Conservation (phyloP, 2,888 invertebrate genomes). For the Abrostola triplasia region DNA sequence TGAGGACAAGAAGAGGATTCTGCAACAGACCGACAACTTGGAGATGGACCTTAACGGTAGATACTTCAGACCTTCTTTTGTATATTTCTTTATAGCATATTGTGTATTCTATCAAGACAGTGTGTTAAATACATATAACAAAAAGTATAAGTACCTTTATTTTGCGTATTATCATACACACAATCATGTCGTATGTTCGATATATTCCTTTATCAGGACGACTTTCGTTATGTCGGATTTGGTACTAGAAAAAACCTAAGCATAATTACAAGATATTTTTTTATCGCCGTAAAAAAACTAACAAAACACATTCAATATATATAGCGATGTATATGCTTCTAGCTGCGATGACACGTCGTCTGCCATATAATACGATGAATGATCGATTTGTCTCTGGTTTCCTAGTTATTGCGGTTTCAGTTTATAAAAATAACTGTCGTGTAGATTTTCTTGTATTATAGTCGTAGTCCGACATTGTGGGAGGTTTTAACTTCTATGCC, state of each 20-base stretch:
- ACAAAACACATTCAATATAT: too few species aligned
- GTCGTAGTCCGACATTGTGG: not conserved
- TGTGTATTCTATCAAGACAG: not conserved
- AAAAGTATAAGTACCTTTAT: too few species aligned
- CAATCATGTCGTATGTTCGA: too few species aligned
- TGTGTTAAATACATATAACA: not conserved
- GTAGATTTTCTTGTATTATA: constrained; percentile 9
- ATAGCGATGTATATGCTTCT: too few species aligned
- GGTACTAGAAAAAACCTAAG: too few species aligned
- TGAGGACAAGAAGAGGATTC: constrained; percentile 99
- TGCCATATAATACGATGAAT: constrained; percentile 31
- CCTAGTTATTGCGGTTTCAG: constrained; percentile 35
- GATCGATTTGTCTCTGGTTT: constrained; percentile 14
- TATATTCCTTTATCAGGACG: too few species aligned
- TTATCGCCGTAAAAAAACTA: too few species aligned
- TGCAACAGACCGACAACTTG: constrained; percentile 99
- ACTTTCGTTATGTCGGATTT: too few species aligned
- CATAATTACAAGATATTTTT: too few species aligned
- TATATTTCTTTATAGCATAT: not conserved
- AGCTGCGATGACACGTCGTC: not conserved
- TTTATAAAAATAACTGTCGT: constrained; percentile 30
- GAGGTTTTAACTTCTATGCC: not conserved
- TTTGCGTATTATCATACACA: too few species aligned
- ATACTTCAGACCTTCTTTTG: not conserved
- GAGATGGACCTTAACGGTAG: constrained; percentile 98